A percentile compares a stretch with the other conserved stretches of the same genome.
phyloP scores from a whole-genome alignment of 1,140 invertebrate species.

The Papilio helenus region DNA sequence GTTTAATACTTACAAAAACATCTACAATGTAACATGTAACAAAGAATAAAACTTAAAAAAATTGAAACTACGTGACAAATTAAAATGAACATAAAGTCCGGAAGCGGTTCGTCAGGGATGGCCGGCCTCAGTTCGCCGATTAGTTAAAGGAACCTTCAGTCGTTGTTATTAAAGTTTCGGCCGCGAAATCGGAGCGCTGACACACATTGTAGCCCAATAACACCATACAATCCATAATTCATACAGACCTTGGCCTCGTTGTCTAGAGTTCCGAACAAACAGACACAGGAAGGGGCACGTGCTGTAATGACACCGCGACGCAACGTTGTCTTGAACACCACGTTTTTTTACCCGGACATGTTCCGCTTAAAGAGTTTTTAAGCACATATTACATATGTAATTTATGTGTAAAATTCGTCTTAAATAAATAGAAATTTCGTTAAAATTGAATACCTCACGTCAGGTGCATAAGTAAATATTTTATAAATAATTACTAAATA shows the following conservation, averaged over 20 bases:
- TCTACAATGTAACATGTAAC: not conserved
- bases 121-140: constrained; percentile 70
- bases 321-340: not conserved
- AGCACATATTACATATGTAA: too few relatives aligned
- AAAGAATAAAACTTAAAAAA: not conserved
- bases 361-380: not conserved
- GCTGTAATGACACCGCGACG: constrained; percentile 10
- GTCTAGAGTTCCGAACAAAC: constrained; percentile 51
- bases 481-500: constrained; percentile 13
- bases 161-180: constrained; percentile 75
- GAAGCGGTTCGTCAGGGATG: constrained; percentile 60
- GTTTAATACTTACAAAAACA: not conserved
- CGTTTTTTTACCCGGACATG: constrained; percentile 9
- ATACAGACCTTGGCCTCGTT: constrained; percentile 79
- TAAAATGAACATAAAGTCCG: constrained; percentile 55
- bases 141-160: constrained; percentile 64
- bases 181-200: constrained; percentile 77
- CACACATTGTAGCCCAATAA: constrained; percentile 76
- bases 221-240: constrained; percentile 82
- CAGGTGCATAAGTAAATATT: not conserved
- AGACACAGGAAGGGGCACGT: constrained; percentile 34
- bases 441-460: not conserved
- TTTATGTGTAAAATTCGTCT: too few relatives aligned
- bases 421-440: too few relatives aligned
- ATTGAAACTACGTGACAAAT: constrained; percentile 17